Base-by-base conservation (phyloP, 2,797 vertebrate species). In the Potorous gilbertii region DNA sequence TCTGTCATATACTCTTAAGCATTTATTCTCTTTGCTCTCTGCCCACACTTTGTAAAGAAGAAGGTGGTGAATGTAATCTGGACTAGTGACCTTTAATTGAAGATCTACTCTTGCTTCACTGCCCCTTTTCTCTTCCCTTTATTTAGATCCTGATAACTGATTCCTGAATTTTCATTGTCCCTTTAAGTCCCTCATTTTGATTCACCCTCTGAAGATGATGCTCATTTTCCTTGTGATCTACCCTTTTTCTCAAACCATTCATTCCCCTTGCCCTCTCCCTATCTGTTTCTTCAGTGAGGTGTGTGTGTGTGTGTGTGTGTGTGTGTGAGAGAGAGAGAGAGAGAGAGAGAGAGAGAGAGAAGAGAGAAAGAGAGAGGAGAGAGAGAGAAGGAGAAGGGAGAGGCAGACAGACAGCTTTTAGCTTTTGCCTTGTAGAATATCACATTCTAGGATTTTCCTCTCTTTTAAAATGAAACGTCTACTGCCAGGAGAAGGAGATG, bases 341-440 rank as follows among this genome's bases (percentile, higher is more conserved):
- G 2, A 59, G 29, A 59, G 59, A 34, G 12, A 62, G 31, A 62
- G 59, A 62, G 3, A 62, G 59, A 34, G 55, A 56, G 21, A 56
- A 4, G 4, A 4, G 1, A 13, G 12, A 13, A 12, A 13, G 1
- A 1, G 12, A 13, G 14, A 14, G 55, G 3, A 1, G 13, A 55
- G 55, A 16, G 55, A 55, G 28, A 29, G 29, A 62, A 66, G 34
- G 34, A 4, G 18, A n/a, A 34, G 31, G 12, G 1, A 57, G 27
- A 9, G 28, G 28, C 27, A 28, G 56, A 14, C 29, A 34, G 29
- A 21, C 14, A 74, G 34, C 14, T 21, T 81, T 81, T 40, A n/a
- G 18, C 29, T 40, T 46, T 46, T 81, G 66, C n/a, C n/a, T 24
- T 81, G n/a, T 40, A 40, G 66, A 40, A 46, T 81, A 24, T 81